Base-by-base conservation (phyloP, 2,113 vertebrate genomes). In the Clarias gariepinus region DNA sequence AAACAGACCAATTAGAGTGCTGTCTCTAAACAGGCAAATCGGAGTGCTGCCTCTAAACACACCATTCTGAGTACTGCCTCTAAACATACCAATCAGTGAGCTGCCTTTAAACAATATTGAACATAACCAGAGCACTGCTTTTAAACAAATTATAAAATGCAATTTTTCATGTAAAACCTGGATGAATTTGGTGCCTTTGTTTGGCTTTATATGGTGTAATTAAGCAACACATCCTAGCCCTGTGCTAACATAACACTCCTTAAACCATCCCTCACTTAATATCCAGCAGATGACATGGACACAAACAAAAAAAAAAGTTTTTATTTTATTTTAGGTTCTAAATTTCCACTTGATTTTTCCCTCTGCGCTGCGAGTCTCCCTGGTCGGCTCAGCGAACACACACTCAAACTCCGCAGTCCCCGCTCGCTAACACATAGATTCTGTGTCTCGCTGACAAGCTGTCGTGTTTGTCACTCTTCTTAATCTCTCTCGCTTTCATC, bases 401-500 rank as follows among this genome's bases (percentile, higher is more conserved):
- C 60, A 33, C 81, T 66, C 64, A 87, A 77, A 23, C 64, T 71
- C 53, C 73, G 28, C 81, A 28, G 89, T 92, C 91, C 86, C 86
- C 10, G 84, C 89, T 89, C 90, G 90, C 91, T 89, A 87, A 87
- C 84, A 88, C 89, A 88, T 91, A 88, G 55, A 88, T 91, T 91
- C 90, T 89, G 86, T 86, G 88, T 90, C 89, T 87, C 41, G 82
- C 83, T 91, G 86, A 89, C 90, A 87, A 88, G 90, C 73, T 91
- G 52, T 83, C 91, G 47, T 84, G 85, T 88, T 88, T 81, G 87
- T 85, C 89, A 68, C 83, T 86, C 91, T 94, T 91, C 93, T 93
- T 93, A 93, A 94, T 94, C 93, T 94, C 93, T 91, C 90, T 89
- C 92, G 80, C 83, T 88, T 88, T 84, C 21, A 23, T 30, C 90